Conservation (phyloP, 2,888 invertebrate species). For the Falcaria lacertinaria region DNA sequence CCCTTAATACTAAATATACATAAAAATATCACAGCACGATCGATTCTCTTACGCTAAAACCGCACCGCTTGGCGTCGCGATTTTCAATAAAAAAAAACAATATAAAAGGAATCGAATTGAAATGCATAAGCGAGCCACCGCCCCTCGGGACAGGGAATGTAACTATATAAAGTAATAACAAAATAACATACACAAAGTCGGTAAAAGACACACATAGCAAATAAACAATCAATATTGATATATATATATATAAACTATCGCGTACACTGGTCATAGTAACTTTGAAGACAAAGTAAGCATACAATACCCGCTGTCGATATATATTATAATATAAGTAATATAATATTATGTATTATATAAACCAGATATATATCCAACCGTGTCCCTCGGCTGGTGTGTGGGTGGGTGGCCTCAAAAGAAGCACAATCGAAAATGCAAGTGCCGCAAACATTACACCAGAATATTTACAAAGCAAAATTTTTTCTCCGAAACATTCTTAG, state of each 20-base stretch:
- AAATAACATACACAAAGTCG: background rate
- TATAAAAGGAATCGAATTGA: slow-evolving; percentile 67
- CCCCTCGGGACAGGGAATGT: slow-evolving; percentile 17
- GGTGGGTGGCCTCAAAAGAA: slow-evolving; percentile 38
- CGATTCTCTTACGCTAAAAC: slow-evolving; percentile 76
- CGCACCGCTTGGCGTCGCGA: slow-evolving; percentile 64
- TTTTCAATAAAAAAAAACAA: slow-evolving; percentile 47
- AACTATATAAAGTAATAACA: background rate
- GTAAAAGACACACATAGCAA: background rate
- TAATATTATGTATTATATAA: background rate
- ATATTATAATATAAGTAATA: background rate
- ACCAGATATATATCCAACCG: background rate
- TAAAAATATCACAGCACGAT: slow-evolving; percentile 80
- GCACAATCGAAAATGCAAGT: slow-evolving; percentile 54
- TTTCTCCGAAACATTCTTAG: slow-evolving; percentile 39
- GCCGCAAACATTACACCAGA: slow-evolving; percentile 52
- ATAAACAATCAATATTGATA: too few species aligned
- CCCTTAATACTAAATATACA: slow-evolving; percentile 73
- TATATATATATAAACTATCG: background rate
- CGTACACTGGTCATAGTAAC: background rate
- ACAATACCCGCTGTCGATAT: background rate
- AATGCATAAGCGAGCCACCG: slow-evolving; percentile 57
- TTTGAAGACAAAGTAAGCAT: background rate
- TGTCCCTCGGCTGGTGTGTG: background rate
- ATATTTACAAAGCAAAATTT: slow-evolving; percentile 55